Conservation (phyloP, 2,888 invertebrate species). For the Papilio demoleus region DNA sequence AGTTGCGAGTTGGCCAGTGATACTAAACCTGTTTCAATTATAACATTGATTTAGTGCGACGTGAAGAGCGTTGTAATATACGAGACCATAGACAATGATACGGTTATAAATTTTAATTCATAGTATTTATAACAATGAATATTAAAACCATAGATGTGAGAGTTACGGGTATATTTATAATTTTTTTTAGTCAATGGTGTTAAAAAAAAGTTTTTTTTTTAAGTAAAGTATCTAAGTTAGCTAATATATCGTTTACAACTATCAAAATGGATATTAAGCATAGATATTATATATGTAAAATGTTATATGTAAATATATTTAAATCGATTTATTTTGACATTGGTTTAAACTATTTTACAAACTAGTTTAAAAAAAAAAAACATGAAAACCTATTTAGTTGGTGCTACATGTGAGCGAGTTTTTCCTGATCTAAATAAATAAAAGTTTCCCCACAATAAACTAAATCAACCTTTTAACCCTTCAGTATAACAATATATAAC, state of each 20-base stretch:
- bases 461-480: slow-evolving; percentile 60
- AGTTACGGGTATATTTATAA: too few relatives aligned
- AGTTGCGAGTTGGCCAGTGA: slow-evolving; percentile 71
- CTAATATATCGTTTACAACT: too few relatives aligned
- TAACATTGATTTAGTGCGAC: slow-evolving; percentile 73
- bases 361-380: too few relatives aligned
- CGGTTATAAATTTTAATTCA: slow-evolving; percentile 59
- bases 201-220: too few relatives aligned
- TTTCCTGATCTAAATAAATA: slow-evolving; percentile 43
- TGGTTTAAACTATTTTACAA: too few relatives aligned
- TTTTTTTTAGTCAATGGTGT: too few relatives aligned
- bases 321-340: too few relatives aligned
- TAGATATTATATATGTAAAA: too few relatives aligned
- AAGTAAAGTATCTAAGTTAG: too few relatives aligned
- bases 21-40: slow-evolving; percentile 70
- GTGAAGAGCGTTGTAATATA: slow-evolving; percentile 73
- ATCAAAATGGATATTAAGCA: too few relatives aligned
- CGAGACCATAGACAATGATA: slow-evolving; percentile 66
- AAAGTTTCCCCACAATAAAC: slow-evolving; percentile 45
- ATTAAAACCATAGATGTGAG: too few relatives aligned
- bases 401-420: slow-evolving; percentile 29
- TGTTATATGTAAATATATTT: too few relatives aligned
- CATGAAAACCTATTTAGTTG: slow-evolving; percentile 26
- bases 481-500: slow-evolving; percentile 77
- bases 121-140: slow-evolving; percentile 22